phyloP scores from a whole-genome alignment of 2,797 vertebrate genomes.

The Scolopax rusticola region DNA sequence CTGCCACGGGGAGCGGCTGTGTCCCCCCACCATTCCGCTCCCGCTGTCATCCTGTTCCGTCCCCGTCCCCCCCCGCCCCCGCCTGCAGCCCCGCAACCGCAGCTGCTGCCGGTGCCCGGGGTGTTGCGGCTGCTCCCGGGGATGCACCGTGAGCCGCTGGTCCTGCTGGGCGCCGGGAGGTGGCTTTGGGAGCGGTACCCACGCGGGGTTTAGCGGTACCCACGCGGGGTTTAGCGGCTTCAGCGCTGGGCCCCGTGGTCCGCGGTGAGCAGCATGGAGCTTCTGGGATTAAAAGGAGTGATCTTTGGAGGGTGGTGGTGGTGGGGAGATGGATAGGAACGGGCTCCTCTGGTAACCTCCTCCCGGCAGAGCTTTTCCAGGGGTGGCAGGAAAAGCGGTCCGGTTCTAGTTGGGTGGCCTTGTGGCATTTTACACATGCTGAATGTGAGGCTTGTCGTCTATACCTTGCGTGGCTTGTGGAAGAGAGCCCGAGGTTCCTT shows the following conservation, averaged over 20 bases:
- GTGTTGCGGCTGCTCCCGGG: not conserved
- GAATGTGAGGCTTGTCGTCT: not conserved
- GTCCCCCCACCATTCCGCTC: not conserved
- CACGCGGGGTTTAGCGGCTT: not conserved
- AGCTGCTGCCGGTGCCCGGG: not conserved
- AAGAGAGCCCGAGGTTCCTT: not conserved
- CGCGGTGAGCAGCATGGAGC: not conserved
- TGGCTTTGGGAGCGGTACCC: too few species aligned
- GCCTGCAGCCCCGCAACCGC: not conserved
- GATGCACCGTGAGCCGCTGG: not conserved
- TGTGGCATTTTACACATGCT: not conserved
- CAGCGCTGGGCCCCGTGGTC: not conserved
- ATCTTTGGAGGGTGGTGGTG: not conserved
- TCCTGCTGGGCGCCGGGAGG: not conserved
- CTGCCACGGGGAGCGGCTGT: not conserved
- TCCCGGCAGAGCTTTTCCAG: not conserved
- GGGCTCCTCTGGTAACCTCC: rapidly evolving
- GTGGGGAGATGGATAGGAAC: not conserved
- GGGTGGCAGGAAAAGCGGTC: not conserved
- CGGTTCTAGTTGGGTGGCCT: not conserved
- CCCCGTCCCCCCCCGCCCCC: not conserved
- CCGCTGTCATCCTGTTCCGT: not conserved
- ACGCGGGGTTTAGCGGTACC: rapidly evolving
- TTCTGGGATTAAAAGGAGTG: not conserved
- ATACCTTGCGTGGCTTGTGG: not conserved